A percentile compares a stretch with the other conserved stretches of the same genome.
phyloP scores from a whole-genome alignment of 2,113 vertebrate species.

The Silurus asotus region DNA sequence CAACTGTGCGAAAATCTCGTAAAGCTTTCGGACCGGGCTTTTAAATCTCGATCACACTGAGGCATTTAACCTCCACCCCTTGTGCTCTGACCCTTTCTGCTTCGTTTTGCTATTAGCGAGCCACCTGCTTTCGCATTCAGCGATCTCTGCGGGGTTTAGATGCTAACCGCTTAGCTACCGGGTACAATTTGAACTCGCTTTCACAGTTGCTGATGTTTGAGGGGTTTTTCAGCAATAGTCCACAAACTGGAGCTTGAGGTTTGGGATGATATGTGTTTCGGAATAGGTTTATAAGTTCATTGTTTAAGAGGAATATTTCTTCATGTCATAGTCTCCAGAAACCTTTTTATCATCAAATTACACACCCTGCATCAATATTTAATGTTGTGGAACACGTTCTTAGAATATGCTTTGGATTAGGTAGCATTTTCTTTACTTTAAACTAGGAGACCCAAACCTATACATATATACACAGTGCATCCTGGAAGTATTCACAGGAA shows the following conservation, averaged over 20 bases:
- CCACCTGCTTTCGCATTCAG: background rate
- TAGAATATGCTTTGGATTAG: no score
- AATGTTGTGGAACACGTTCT: no score
- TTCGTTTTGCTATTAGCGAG: background rate
- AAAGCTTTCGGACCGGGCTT: constrained; percentile 7
- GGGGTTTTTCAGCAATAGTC: background rate
- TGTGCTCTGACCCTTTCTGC: background rate
- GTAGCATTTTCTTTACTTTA: no score
- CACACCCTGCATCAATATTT: no score
- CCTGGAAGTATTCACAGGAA: no score
- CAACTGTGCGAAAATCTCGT: background rate
- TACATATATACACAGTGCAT: no score
- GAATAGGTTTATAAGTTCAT: background rate
- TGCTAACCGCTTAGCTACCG: background rate
- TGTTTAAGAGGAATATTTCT: no score
- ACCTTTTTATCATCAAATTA: no score
- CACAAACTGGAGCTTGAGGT: background rate
- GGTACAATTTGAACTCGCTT: background rate
- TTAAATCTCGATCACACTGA: background rate
- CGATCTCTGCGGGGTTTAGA: constrained; percentile 9
- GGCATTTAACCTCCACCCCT: background rate
- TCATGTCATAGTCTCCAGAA: no score
- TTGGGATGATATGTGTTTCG: background rate
- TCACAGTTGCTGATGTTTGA: background rate
- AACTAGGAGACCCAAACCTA: no score